These are phyloP conservation scores for Pollenia angustigena DNA, from an alignment of 2,888 invertebrate genomes.

Conservation along the genomic window DNA sequence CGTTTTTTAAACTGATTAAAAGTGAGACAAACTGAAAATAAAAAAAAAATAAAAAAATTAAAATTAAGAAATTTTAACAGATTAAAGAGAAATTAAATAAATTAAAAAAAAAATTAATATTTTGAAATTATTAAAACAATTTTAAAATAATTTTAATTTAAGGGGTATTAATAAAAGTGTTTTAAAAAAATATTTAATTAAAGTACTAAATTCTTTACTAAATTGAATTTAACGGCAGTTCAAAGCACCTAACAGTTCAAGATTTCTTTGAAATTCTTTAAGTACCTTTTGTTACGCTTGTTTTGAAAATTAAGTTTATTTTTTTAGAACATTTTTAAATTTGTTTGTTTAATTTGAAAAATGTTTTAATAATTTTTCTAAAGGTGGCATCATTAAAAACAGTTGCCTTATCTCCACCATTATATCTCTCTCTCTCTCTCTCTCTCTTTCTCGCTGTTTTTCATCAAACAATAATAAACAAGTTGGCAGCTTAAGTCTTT, in stretches of 20 bases:
- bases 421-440: too few relatives aligned
- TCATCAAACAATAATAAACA: neutral
- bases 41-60: constrained; percentile 8
- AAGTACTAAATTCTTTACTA: too few relatives aligned
- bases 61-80: constrained; percentile 43
- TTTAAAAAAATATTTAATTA: too few relatives aligned
- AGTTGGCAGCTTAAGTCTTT: constrained; percentile 48
- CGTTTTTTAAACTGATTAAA: neutral
- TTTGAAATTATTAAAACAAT: neutral
- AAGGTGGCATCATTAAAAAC: constrained; percentile 19
- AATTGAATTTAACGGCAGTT: too few relatives aligned
- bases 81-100: constrained; percentile 32
- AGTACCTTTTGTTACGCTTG: too few relatives aligned
- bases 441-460: too few relatives aligned
- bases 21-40: neutral
- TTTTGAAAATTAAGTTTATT: too few relatives aligned
- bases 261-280: too few relatives aligned
- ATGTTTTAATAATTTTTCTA: neutral
- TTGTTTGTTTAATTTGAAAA: neutral
- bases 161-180: too few relatives aligned
- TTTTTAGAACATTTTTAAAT: neutral
- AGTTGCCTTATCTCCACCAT: neutral
- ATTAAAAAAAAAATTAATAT: neutral
- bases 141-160: too few relatives aligned
- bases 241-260: too few relatives aligned